Evolutionary conservation across 2,113 vertebrate genomes (phyloP).

Genomic region (Plotosus lineatus): DNA sequence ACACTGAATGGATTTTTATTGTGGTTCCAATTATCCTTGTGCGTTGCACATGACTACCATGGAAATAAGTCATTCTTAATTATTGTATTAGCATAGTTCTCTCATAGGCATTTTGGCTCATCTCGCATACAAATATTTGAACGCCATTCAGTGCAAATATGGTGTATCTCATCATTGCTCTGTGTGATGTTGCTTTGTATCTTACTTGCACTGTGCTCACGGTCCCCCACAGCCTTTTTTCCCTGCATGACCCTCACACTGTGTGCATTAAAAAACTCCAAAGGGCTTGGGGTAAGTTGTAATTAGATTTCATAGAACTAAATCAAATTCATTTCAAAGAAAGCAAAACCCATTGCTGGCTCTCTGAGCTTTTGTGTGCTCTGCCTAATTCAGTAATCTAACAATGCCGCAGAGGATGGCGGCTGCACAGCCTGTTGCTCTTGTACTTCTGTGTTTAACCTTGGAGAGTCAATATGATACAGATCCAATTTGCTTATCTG

Average conservation of each 20-base stretch:
- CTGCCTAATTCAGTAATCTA: conserved; percentile 59
- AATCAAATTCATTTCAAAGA: conserved; percentile 74
- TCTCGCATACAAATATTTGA: conserved; percentile 54
- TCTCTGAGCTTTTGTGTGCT: conserved; percentile 39
- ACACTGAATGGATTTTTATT: conserved; percentile 6
- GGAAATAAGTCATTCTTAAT: conserved; percentile 28
- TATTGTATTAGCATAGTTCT: conserved; percentile 34
- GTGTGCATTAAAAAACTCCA: conserved; percentile 66
- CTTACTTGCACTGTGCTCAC: conserved; percentile 51
- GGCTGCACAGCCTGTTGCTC: conserved; percentile 58
- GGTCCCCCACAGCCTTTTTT: conserved; percentile 66
- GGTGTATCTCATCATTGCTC: conserved; percentile 62
- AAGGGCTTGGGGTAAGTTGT: conserved; percentile 68
- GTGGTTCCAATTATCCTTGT: conserved; percentile 14
- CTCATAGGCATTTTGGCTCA: conserved; percentile 22
- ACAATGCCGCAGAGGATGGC: conserved; percentile 55
- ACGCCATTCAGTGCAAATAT: conserved; percentile 46
- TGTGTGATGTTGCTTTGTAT: conserved; percentile 63
- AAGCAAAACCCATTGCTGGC: conserved; percentile 61
- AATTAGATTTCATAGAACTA: conserved; percentile 73
- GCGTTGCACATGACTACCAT: background rate
- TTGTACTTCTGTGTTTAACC: conserved; percentile 73
- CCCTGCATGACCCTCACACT: conserved; percentile 71
- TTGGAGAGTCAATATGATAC: conserved; percentile 78
- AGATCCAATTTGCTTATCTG: conserved; percentile 76